A percentile compares a stretch with the other conserved stretches of the same genome.
Conservation (phyloP, 2,797 vertebrate species). For the Sternarchorhynchus goeldii region DNA sequence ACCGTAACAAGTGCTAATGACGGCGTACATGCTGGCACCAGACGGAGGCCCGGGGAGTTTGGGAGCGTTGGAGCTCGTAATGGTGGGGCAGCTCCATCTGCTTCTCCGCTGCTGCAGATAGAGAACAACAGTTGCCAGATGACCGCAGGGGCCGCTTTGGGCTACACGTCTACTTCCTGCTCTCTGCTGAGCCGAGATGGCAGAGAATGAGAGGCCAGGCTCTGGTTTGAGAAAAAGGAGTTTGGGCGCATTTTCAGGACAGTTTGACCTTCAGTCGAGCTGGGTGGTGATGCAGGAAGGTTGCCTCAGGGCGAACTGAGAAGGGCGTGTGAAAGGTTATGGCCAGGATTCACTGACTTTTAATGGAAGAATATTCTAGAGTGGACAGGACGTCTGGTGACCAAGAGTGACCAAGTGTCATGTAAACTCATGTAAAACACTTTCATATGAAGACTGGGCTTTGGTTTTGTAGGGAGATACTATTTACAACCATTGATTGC, state of each 20-base stretch:
- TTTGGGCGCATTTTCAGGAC: background rate
- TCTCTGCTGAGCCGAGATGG: background rate
- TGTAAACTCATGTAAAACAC: no score
- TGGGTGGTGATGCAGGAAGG: background rate
- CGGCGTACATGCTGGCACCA: constrained; percentile 33
- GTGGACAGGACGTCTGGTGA: no score
- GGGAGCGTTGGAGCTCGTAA: constrained; percentile 46
- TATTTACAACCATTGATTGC: no score
- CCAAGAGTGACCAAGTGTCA: no score
- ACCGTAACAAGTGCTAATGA: constrained; percentile 49
- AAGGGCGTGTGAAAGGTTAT: no score
- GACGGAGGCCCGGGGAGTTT: constrained; percentile 32
- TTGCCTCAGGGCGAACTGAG: background rate
- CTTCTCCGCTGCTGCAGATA: constrained; percentile 21
- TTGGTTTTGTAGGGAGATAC: no score
- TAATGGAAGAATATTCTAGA: no score
- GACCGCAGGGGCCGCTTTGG: constrained; percentile 15
- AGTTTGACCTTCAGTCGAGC: background rate
- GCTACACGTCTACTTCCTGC: constrained; percentile 23
- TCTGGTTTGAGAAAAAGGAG: constrained; percentile 13
- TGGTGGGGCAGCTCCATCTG: constrained; percentile 51
- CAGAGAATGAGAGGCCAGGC: background rate
- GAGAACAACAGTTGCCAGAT: constrained; percentile 22
- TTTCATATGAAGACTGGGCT: no score
- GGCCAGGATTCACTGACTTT: no score